These are phyloP conservation scores for Oreochromis mossambicus DNA, from an alignment of 2,797 vertebrate species.

Conservation along the genomic window DNA sequence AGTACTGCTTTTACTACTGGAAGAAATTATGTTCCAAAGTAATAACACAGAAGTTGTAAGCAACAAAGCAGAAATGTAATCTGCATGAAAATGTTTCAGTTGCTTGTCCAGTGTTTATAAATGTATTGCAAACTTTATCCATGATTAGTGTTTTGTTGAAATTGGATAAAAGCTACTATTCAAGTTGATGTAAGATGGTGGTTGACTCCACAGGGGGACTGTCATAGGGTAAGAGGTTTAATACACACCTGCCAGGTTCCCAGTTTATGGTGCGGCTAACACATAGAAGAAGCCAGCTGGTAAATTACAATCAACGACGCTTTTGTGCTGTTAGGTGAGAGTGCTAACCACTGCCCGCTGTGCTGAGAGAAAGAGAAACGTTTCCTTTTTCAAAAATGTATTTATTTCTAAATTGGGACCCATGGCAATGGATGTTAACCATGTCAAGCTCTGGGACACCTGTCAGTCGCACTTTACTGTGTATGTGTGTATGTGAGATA, in stretches of 20 bases:
- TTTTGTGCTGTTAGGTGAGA: neutral
- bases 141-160: neutral
- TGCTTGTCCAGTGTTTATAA: neutral
- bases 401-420: neutral
- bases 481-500: neutral
- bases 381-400: neutral
- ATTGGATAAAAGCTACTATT: neutral
- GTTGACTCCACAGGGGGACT: neutral
- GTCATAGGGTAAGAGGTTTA: neutral
- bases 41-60: neutral
- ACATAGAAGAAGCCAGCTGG: neutral
- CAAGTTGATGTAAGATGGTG: neutral
- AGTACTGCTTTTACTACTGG: neutral
- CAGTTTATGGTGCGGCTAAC: neutral
- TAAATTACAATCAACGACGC: neutral
- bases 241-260: fast-evolving
- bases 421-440: neutral
- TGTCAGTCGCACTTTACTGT: neutral
- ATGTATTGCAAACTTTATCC: neutral
- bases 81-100: neutral
- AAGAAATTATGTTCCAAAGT: neutral
- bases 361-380: neutral
- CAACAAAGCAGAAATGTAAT: neutral
- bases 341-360: neutral
- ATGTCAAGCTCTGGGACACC: neutral